phyloP scores from a whole-genome alignment of 1,140 invertebrate species.

The Heliconius eleuchia region DNA sequence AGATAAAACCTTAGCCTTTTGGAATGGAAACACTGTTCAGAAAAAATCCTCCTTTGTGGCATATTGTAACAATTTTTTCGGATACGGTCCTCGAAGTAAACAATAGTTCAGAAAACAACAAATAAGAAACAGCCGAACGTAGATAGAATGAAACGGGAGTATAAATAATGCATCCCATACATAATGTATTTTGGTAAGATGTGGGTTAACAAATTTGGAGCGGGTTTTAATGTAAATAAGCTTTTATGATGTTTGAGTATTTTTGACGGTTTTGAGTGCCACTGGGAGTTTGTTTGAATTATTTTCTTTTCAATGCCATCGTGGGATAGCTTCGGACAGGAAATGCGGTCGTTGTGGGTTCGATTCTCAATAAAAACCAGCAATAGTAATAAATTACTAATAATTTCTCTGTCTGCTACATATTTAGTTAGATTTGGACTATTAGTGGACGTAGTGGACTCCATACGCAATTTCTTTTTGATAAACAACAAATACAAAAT shows the following conservation, averaged over 20 bases:
- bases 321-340: no score
- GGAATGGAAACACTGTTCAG: constrained; percentile 9
- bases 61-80: constrained; percentile 22
- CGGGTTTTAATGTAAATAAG: constrained; percentile 17
- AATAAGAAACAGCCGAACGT: constrained; percentile 37
- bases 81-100: constrained; percentile 32
- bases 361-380: no score
- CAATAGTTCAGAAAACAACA: constrained; percentile 35
- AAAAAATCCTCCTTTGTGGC: constrained; percentile 21
- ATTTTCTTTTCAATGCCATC: no score
- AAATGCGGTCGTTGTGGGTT: no score
- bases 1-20: neutral
- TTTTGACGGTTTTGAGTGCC: neutral
- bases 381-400: no score
- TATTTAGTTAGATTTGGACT: no score
- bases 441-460: no score
- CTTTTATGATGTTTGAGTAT: neutral
- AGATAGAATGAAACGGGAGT: constrained; percentile 40
- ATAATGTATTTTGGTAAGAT: constrained; percentile 45
- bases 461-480: no score
- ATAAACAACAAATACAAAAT: no score
- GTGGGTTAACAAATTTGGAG: constrained; percentile 36
- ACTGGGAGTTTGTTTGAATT: neutral
- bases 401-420: no score
- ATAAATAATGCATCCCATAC: constrained; percentile 51